Conservation (phyloP, 2,113 vertebrate species). For the Siphamia tubifer region DNA sequence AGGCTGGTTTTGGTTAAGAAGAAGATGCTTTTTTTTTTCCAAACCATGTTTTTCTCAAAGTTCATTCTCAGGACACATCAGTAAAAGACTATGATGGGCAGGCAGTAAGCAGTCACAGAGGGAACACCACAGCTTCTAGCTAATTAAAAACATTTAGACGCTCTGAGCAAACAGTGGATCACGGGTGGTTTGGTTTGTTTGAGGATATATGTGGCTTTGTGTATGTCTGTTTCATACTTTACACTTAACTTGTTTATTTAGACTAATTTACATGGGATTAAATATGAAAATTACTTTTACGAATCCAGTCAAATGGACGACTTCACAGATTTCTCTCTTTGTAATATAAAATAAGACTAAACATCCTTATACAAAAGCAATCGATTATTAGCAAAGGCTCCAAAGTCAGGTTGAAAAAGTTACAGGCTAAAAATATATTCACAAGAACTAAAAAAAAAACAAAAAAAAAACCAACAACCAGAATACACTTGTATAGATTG, state of each 20-base stretch:
- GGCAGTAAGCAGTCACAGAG: constrained; percentile 65
- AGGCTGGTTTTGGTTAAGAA: constrained; percentile 68
- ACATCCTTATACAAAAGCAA: background rate
- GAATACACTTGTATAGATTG: constrained; percentile 8
- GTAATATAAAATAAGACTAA: background rate
- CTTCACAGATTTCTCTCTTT: background rate
- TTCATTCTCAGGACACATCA: constrained; percentile 76
- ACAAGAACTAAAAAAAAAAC: background rate
- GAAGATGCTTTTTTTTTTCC: constrained; percentile 42
- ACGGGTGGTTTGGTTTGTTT: constrained; percentile 59
- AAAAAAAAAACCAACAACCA: background rate
- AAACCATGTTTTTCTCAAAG: constrained; percentile 56
- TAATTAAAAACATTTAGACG: constrained; percentile 81
- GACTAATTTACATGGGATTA: background rate
- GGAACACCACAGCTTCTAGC: constrained; percentile 61
- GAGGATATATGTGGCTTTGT: constrained; percentile 43
- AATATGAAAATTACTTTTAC: background rate
- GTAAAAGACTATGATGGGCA: constrained; percentile 64
- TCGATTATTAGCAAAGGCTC: background rate
- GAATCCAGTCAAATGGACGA: too few relatives aligned
- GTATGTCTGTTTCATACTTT: constrained; percentile 47
- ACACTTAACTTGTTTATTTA: constrained; percentile 35
- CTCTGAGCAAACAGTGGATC: constrained; percentile 68
- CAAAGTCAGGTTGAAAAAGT: background rate
- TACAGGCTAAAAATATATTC: too few relatives aligned